Percentiles rank a stretch among this genome's conserved stretches.
These are phyloP conservation scores for Acanthosoma haemorrhoidale DNA, from an alignment of 2,888 invertebrate species.

Conservation along the genomic window DNA sequence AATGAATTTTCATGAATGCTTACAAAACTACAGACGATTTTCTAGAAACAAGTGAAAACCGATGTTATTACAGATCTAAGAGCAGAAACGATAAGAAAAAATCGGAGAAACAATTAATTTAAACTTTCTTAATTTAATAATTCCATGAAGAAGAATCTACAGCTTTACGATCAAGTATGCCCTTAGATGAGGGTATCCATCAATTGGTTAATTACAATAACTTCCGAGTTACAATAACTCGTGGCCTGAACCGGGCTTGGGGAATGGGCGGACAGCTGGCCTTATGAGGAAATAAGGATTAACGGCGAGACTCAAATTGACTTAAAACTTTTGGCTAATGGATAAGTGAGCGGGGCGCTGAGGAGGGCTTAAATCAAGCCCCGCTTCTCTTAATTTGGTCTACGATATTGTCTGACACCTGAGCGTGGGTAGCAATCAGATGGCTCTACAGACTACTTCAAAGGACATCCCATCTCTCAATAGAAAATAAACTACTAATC, in stretches of 20 bases:
- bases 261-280: not conserved
- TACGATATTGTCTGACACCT: too few species aligned
- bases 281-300: not conserved
- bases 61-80: too few species aligned
- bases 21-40: too few species aligned
- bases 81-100: not conserved
- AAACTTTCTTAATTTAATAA: conserved; percentile 10
- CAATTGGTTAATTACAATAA: conserved; percentile 10
- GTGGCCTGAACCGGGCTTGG: not conserved
- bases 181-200: not conserved
- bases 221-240: not conserved
- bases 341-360: not conserved
- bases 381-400: too few species aligned
- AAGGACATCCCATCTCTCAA: too few species aligned
- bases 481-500: too few species aligned
- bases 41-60: too few species aligned
- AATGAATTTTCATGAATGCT: too few species aligned
- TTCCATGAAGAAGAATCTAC: not conserved
- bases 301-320: not conserved
- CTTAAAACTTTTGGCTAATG: not conserved
- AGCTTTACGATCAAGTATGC: too few species aligned
- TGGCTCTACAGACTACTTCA: too few species aligned
- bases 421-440: too few species aligned
- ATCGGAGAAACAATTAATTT: not conserved
- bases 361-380: not conserved